These are phyloP conservation scores for Falco biarmicus DNA, from an alignment of 2,797 vertebrate genomes.

Conservation along the genomic window DNA sequence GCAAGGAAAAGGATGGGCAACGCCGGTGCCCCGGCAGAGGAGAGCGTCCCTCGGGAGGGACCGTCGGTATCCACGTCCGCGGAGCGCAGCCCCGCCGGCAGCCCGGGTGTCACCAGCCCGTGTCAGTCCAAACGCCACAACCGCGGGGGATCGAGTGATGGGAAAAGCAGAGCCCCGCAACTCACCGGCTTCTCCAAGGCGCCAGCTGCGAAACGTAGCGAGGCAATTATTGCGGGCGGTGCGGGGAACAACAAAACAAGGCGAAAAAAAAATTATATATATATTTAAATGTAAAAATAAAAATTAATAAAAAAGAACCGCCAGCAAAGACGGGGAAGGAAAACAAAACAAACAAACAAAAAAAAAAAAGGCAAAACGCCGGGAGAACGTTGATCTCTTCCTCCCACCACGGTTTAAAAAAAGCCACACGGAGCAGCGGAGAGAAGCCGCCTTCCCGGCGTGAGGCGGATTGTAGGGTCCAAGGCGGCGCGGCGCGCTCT, in stretches of 20 bases:
- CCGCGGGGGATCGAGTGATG: background rate
- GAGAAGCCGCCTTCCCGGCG: too few relatives aligned
- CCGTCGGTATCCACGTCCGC: constrained; percentile 6
- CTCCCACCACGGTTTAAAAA: too few relatives aligned
- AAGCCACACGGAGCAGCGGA: too few relatives aligned
- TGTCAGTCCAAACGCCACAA: constrained; percentile 30
- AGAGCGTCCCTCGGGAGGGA: background rate
- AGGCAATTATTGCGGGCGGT: constrained; percentile 9
- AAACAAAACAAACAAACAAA: too few relatives aligned
- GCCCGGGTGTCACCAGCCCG: constrained; percentile 13
- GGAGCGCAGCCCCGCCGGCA: constrained; percentile 1
- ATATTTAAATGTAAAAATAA: background rate
- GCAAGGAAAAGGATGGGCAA: background rate
- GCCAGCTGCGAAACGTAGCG: constrained; percentile 41
- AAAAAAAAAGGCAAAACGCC: too few relatives aligned
- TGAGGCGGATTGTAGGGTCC: too few relatives aligned
- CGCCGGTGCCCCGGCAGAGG: background rate
- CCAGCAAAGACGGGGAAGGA: background rate
- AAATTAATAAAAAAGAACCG: background rate
- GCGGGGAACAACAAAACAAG: background rate
- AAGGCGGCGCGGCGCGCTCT: too few relatives aligned
- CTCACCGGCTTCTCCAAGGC: constrained; percentile 68
- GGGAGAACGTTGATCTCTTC: too few relatives aligned
- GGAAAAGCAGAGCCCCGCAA: background rate
- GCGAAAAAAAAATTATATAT: background rate